Evolutionary conservation across 37 sponge, comb jelly and placozoan genomes (phyloP).

Genomic region (Aplysina aerophoba): DNA sequence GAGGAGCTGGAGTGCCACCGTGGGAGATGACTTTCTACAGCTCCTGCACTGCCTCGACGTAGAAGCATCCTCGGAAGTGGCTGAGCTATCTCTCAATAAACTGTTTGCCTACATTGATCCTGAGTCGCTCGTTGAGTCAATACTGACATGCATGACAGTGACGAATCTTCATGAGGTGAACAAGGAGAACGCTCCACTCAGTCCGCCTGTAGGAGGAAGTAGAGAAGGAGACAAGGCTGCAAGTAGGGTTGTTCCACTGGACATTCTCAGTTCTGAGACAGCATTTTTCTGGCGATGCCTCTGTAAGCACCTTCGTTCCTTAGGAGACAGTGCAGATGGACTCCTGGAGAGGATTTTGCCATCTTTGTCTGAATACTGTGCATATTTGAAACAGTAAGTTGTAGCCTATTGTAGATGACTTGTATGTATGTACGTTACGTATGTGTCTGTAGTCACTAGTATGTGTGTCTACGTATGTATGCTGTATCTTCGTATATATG

Average conservation of each 20-base stretch:
- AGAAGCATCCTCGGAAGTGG: conserved; percentile 70
- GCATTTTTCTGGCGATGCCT: conserved; percentile 82
- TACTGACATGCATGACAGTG: conserved; percentile 1
- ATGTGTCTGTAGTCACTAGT: too few species aligned
- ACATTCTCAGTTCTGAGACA: conserved; percentile 53
- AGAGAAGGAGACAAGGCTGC: neutral
- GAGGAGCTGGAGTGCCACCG: conserved; percentile 55
- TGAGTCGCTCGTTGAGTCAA: conserved; percentile 36
- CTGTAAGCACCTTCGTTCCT: conserved; percentile 47
- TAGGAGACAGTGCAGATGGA: conserved; percentile 47
- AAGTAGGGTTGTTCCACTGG: conserved; percentile 29
- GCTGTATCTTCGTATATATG: too few species aligned
- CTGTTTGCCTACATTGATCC: conserved; percentile 58
- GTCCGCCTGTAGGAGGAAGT: neutral
- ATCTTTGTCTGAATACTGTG: conserved; percentile 65
- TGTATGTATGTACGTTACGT: neutral
- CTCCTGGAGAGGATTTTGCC: conserved; percentile 68
- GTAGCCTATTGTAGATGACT: neutral
- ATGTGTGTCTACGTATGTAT: too few species aligned
- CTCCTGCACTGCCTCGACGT: conserved; percentile 70
- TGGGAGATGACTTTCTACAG: conserved; percentile 65
- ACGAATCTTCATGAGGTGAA: neutral
- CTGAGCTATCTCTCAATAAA: conserved; percentile 50
- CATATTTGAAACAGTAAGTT: conserved; percentile 64
- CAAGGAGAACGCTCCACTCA: neutral